Evolutionary conservation across 2,113 vertebrate genomes (phyloP).

Genomic region (Grammomys dolichurus): DNA sequence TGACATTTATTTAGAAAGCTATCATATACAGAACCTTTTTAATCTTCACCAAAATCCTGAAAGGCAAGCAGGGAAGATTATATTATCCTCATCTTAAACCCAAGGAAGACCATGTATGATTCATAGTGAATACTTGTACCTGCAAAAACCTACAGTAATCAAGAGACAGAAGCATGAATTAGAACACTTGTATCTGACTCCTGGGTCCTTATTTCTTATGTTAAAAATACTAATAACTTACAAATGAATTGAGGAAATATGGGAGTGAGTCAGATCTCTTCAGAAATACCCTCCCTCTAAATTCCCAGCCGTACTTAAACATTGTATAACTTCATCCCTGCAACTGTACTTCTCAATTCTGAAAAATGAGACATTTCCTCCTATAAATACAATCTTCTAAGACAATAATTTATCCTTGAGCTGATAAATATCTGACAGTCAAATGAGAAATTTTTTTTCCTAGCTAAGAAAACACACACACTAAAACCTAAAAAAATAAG

Average conservation of each 20-base stretch:
- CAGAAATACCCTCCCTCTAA: slow-evolving; percentile 12
- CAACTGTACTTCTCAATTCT: slow-evolving; percentile 9
- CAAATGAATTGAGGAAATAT: not conserved
- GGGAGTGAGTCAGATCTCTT: slow-evolving; percentile 6
- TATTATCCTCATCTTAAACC: slow-evolving; percentile 44
- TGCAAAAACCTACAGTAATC: not conserved
- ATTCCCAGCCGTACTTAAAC: not conserved
- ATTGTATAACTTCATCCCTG: slow-evolving; percentile 2
- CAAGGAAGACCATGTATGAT: not conserved
- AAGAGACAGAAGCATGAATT: slow-evolving; percentile 6
- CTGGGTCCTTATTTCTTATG: not conserved
- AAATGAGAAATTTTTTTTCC: slow-evolving; percentile 37
- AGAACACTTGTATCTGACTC: not conserved
- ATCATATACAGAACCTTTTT: not conserved
- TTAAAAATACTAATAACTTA: slow-evolving; percentile 27
- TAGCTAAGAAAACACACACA: slow-evolving; percentile 7
- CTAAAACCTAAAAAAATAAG: slow-evolving; percentile 1
- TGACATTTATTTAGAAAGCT: slow-evolving; percentile 24
- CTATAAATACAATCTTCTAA: slow-evolving; percentile 25
- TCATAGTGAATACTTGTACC: slow-evolving; percentile 12
- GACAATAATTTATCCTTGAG: slow-evolving; percentile 53
- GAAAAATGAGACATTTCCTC: slow-evolving; percentile 33
- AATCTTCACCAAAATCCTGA: not conserved
- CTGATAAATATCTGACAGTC: not conserved
- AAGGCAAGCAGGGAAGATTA: not conserved